Conservation (phyloP, 2,113 vertebrate species). For the Grammomys dolichurus region DNA sequence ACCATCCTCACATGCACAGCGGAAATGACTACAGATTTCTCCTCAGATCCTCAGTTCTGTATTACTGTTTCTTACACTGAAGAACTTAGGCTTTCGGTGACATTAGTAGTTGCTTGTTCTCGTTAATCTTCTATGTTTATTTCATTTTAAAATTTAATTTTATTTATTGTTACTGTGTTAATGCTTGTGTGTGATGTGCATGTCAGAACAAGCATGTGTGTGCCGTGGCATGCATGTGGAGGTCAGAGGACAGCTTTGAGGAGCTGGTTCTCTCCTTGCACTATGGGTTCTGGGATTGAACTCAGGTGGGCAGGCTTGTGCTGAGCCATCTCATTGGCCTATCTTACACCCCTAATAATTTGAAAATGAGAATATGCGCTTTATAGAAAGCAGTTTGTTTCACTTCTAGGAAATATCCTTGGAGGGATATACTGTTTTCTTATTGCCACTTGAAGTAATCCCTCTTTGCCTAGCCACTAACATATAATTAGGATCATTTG, state of each 20-base stretch:
- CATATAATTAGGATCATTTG: background rate
- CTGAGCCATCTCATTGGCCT: background rate
- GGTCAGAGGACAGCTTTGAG: background rate
- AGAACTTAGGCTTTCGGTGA: slow-evolving; percentile 50
- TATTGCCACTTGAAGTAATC: slow-evolving; percentile 8
- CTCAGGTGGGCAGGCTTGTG: background rate
- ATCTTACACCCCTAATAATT: slow-evolving; percentile 14
- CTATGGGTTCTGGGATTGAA: background rate
- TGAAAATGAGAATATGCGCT: background rate
- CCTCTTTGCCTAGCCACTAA: background rate
- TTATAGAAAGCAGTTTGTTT: background rate
- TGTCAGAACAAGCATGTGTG: background rate
- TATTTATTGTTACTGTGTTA: background rate
- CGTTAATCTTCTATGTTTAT: background rate
- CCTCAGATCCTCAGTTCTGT: background rate
- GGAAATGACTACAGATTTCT: background rate
- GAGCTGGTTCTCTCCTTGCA: background rate
- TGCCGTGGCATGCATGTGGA: background rate
- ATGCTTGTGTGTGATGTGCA: background rate
- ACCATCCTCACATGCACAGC: background rate
- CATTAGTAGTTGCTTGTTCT: slow-evolving; percentile 16
- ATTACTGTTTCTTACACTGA: background rate
- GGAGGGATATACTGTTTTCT: slow-evolving; percentile 8
- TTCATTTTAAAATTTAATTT: background rate
- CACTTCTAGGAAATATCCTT: background rate